Percentiles rank a stretch among this genome's conserved stretches.
phyloP scores from a whole-genome alignment of 2,888 invertebrate genomes.

The Digitonthophagus gazella region DNA sequence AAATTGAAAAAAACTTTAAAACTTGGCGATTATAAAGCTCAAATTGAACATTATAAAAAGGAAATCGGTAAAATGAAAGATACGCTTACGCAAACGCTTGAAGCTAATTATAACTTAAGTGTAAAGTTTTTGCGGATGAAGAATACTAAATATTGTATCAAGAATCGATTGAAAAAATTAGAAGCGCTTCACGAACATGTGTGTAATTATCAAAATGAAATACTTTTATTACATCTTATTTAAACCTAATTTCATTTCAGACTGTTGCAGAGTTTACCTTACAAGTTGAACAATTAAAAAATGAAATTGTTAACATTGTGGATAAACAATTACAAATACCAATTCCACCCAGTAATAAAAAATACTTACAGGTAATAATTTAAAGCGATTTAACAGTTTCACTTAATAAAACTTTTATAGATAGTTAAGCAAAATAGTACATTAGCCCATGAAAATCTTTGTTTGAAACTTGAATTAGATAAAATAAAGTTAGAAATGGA shows the following conservation, averaged over 20 bases:
- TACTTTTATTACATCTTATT: no score
- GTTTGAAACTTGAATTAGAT: conserved; percentile 47
- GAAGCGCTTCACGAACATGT: conserved; percentile 44
- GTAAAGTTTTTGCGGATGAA: conserved; percentile 51
- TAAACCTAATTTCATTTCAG: conserved; percentile 35
- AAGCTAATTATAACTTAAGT: conserved; percentile 51
- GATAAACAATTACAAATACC: conserved; percentile 41
- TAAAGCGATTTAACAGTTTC: background rate
- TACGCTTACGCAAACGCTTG: conserved; percentile 46
- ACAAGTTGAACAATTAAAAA: conserved; percentile 43
- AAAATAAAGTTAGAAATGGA: conserved; percentile 41
- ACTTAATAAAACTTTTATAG: conserved; percentile 36
- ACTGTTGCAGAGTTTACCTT: conserved; percentile 41
- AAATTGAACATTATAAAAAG: conserved; percentile 42
- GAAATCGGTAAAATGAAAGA: conserved; percentile 47
- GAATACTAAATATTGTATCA: conserved; percentile 47
- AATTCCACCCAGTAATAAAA: conserved; percentile 48
- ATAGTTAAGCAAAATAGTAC: conserved; percentile 48
- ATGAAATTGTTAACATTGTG: conserved; percentile 43
- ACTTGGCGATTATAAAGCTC: conserved; percentile 21
- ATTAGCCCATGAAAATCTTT: conserved; percentile 49
- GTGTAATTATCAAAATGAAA: conserved; percentile 19
- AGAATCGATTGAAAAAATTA: conserved; percentile 42
- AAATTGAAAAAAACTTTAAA: conserved; percentile 41
- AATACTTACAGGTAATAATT: conserved; percentile 46